Evolutionary conservation across 1,140 invertebrate species (phyloP).

Genomic region (Melipona quadrifasciata): DNA sequence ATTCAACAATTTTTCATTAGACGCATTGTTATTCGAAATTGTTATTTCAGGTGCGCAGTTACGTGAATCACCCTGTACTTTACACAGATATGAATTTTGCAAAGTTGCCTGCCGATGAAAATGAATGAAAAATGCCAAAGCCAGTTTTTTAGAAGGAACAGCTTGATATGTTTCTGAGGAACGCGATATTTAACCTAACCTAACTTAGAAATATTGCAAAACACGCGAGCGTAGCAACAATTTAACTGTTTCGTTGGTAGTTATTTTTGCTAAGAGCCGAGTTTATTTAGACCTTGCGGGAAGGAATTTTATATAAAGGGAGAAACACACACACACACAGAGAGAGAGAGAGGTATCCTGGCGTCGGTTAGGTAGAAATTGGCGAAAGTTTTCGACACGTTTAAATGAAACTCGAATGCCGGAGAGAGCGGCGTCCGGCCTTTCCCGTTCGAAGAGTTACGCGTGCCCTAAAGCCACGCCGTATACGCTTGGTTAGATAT

Average conservation of each 20-base stretch:
- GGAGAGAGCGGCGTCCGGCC: neutral
- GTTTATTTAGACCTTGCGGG: neutral
- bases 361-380: constrained; percentile 1
- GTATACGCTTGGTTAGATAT: constrained; percentile 59
- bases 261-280: neutral
- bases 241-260: constrained; percentile 4
- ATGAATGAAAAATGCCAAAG: too few relatives aligned
- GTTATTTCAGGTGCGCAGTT: too few relatives aligned
- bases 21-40: too few relatives aligned
- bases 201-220: neutral
- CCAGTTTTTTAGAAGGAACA: neutral
- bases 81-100: too few relatives aligned
- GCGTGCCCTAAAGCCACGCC: constrained; percentile 49
- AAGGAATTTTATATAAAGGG: neutral
- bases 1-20: too few relatives aligned
- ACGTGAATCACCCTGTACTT: too few relatives aligned
- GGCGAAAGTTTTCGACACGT: constrained; percentile 46
- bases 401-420: constrained; percentile 54
- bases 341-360: neutral
- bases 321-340: neutral
- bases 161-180: neutral
- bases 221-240: neutral
- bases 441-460: constrained; percentile 39
- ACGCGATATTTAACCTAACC: neutral
- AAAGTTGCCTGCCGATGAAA: too few relatives aligned